phyloP scores from a whole-genome alignment of 2,888 invertebrate genomes.

The Villa cingulata region DNA sequence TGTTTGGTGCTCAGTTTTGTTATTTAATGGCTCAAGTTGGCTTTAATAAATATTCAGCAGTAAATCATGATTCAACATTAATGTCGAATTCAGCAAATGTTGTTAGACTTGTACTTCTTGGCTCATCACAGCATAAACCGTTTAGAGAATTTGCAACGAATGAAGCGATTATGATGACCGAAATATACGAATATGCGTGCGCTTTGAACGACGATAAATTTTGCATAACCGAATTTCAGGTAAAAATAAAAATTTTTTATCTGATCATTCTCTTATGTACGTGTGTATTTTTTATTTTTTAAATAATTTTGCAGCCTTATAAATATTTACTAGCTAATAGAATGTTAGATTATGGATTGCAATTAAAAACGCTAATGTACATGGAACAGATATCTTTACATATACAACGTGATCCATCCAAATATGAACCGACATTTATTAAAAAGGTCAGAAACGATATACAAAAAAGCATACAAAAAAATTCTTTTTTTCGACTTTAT shows the following conservation, averaged over 20 bases:
- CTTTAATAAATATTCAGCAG: constrained; percentile 29
- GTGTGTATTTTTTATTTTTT: not conserved
- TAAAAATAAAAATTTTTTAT: constrained; percentile 21
- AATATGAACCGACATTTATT: constrained; percentile 40
- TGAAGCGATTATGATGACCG: constrained; percentile 84
- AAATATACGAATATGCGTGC: constrained; percentile 88
- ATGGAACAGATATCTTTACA: constrained; percentile 63
- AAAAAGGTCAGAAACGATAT: no score
- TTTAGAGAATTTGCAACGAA: constrained; percentile 59
- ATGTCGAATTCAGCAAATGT: constrained; percentile 19
- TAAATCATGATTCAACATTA: constrained; percentile 13
- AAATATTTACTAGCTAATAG: constrained; percentile 71
- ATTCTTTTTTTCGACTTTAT: not conserved
- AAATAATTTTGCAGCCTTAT: constrained; percentile 47
- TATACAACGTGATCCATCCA: constrained; percentile 44
- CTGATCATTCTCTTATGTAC: constrained; percentile 9
- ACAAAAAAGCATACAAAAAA: constrained; percentile 27
- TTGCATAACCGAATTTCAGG: constrained; percentile 60
- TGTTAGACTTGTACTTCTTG: constrained; percentile 63
- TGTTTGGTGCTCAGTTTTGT: constrained; percentile 90
- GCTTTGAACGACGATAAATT: constrained; percentile 62
- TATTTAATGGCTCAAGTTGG: constrained; percentile 60
- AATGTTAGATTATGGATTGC: constrained; percentile 62
- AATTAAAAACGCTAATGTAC: constrained; percentile 70
- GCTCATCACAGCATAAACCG: constrained; percentile 51